Base-by-base conservation (phyloP, 2,113 vertebrate species). In the Phyllostomus hastatus region DNA sequence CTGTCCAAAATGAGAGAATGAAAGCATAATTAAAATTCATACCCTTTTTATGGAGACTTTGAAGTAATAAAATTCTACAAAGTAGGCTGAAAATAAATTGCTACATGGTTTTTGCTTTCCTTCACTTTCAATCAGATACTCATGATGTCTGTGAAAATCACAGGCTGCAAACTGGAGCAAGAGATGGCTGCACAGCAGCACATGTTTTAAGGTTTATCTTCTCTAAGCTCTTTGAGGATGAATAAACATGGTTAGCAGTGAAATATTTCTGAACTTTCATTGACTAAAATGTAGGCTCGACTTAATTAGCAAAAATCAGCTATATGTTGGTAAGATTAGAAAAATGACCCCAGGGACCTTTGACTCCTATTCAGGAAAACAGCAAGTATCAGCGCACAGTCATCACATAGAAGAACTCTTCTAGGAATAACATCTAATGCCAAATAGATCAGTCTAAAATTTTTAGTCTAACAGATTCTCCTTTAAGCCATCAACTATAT, bases 261-360 rank as follows among this genome's bases (percentile, higher is more conserved):
- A 5, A 59, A 43, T 61, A 10, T 78, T 91, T 94, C 66, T 52
- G 26, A 88, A 38, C 24, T 96, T 79, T 66, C 20, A 48, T 88
- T 61, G 43, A 81, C 33, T 92, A 78, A 96, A 94, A 54, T 15
- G 8, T 35, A 67, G 54, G 17, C 78, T 95, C 33, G 79, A 61
- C 73, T 28, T 64, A 86, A 73, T 82, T 52, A 96, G 57, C 73
- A 88, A 81, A 96, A 82, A 38, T 69, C 61, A 96, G 35, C 43
- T 43, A 73, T 41, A 57, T 17, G 85, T 61, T 20, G 38, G 35
- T 5, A 35, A 75, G 20, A 61, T 69, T 48, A 84, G 52, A 75
- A 48, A 81, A 94, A 43, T 87, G 16, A 93, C 5, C 26, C 38
- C 35, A 31, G 11, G n/a, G n/a, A 41, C 67, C 69, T 85, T 50